Base-by-base conservation (phyloP, 2,888 invertebrate species). In the Operophtera brumata region DNA sequence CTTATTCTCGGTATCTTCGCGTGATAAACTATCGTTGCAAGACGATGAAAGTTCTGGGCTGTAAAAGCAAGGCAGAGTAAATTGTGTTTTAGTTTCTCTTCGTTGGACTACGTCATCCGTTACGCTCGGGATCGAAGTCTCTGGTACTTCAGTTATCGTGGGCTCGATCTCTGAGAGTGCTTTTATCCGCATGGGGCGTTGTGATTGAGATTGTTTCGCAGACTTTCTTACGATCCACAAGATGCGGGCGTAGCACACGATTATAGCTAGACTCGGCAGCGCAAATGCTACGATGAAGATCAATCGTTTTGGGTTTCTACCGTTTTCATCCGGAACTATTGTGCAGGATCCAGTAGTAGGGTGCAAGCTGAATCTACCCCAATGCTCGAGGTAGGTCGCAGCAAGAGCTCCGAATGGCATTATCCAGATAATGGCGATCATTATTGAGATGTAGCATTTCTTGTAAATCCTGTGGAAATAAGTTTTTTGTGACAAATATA, bases 271-370 rank as follows among this genome's bases (percentile, higher is more conserved):
- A 78, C 96, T 96, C 0, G 98, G 97, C 42, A 97, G 89, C 47
- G 95, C 91, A 73, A 97, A 97, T 14, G 95, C 97, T 42, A 93
- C 91, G 2, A 96, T 90, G 77, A 97, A 97, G 1, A 97, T 91
- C 46, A 94, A 93, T 66, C 92, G 94, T 78, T 95, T 97, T 2
- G 96, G 94, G 43, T 94, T 93, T 42, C 93, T 91, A 56, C 92
- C 91, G 67, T 93, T 84, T 34, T 87, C 75, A 71, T 95, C 95
- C 0, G 91, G 92, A 0, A 95, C 84, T 66, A 96, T 96, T 30
- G 95, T 94, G 73, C 96, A 96, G 8, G 95, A 95, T 0, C 96
- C 95, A 46, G 95, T 93, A 14, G 83, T 82, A 0, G 84, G 85
- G 71, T 96, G 95, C 59, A 96, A 86, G 1, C 95, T 96, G 69